Percentiles rank a stretch among this genome's conserved stretches.
phyloP scores from a whole-genome alignment of 2,113 vertebrate genomes.

The Turdus rufiventris region DNA sequence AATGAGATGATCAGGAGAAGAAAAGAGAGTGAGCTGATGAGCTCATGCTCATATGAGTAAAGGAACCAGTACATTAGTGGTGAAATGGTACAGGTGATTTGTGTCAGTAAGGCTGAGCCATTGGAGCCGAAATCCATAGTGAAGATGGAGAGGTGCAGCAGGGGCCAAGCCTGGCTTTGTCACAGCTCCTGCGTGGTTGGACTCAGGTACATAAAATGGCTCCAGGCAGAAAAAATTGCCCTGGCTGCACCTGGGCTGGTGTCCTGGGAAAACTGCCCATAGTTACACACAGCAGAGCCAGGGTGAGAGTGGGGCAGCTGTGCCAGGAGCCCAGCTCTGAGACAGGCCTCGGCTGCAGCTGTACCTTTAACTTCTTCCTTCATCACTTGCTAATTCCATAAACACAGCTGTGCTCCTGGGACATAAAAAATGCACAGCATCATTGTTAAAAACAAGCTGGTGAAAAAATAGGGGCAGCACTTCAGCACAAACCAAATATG shows the following conservation, averaged over 20 bases:
- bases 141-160: neutral
- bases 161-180: neutral
- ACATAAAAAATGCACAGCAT: neutral
- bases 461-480: neutral
- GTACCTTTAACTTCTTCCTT: neutral
- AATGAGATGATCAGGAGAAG: neutral
- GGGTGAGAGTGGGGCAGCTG: accelerated
- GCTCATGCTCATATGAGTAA: neutral
- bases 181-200: neutral
- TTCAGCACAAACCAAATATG: neutral
- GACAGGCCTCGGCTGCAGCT: neutral
- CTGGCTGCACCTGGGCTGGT: neutral
- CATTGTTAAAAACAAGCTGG: neutral
- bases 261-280: neutral
- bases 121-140: neutral
- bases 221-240: neutral
- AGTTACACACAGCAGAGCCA: accelerated
- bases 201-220: neutral
- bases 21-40: neutral
- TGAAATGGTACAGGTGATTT: neutral
- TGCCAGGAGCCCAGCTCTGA: neutral
- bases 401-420: neutral
- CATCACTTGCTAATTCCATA: neutral
- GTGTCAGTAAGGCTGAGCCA: neutral
- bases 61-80: neutral